Evolutionary conservation across 2,888 invertebrate species (phyloP), one percentile per base, ranked within the genome.

Genomic region (Eristalis tenax): DNA sequence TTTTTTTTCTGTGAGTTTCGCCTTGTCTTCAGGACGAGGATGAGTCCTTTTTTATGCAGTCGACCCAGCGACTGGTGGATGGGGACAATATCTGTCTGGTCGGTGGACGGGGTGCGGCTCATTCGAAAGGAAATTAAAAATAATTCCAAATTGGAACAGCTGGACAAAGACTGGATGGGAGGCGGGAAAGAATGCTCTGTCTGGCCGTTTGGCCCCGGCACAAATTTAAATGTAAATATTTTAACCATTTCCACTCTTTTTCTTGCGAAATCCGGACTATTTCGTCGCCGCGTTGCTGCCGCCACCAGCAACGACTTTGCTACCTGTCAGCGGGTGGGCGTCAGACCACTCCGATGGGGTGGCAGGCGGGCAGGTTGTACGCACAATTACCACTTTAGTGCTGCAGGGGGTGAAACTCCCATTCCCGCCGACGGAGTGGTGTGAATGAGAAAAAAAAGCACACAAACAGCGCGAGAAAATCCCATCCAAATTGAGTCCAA

Each of bases 61-160:
- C 10, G 28, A 26, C 26, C 26, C 26, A 26, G 26, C 43, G 43
- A 11, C 43, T n/a, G n/a, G 18, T 18, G 6, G 50, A 8, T 18
- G 50, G 18, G 1, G 50, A 50, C 18, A 18, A 38, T 38, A 13
- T 13, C 18, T 18, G n/a, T 23, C 57, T 23, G 57, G 57, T 2
- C 26, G 22, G 57, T 10, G 1, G 26, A 0, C 1, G 59, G 5
- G 59, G 26, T 13, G 40, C n/a, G 6, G 38, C 40, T 64, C 70
- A 83, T 83, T 83, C 69, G 76, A 83, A 83, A 83, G 87, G 87
- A 87, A 87, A 87, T 87, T 87, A 87, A 87, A 87, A 87, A 83
- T 87, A 79, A 83, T 87, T 87, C 83, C 70, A 80, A 87, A 87
- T 87, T 79, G 75, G 73, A 87, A 83, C 87, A 87, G 70, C 87